These are phyloP conservation scores for Thecophora atra DNA, from an alignment of 2,888 invertebrate species.

Conservation along the genomic window DNA sequence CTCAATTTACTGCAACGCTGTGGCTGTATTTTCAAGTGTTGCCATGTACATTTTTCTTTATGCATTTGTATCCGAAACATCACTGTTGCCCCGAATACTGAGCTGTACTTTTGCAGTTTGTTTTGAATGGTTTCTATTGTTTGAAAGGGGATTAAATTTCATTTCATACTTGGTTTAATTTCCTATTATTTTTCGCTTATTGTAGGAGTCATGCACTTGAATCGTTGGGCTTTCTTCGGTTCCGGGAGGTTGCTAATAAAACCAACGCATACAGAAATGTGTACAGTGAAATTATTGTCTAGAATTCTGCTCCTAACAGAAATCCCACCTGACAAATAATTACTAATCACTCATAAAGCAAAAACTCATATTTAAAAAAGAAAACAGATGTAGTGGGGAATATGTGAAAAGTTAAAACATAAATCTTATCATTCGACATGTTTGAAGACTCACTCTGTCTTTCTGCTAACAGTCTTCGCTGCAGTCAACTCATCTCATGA, in stretches of 20 bases:
- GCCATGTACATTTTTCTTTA: neutral
- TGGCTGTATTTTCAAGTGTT: neutral
- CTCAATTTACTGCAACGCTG: neutral
- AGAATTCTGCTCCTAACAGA: no score
- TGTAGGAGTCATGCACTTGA: neutral
- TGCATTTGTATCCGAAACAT: neutral
- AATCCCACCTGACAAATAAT: no score
- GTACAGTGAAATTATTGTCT: no score
- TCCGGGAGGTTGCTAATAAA: neutral
- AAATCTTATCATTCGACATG: no score
- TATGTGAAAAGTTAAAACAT: no score
- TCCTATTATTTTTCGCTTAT: neutral
- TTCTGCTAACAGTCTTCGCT: no score
- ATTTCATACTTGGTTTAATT: conserved; percentile 17
- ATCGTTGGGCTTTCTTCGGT: conserved; percentile 8
- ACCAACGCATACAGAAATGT: neutral
- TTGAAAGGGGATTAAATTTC: neutral
- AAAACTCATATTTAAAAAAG: no score
- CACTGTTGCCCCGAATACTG: conserved; percentile 11
- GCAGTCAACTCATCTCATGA: no score
- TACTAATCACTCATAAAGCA: no score
- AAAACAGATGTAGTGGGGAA: no score
- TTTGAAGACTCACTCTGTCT: no score
- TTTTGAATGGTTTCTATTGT: conserved; percentile 10
- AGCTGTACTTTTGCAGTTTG: neutral